These are phyloP conservation scores for Bellardia bayeri DNA, from an alignment of 2,888 invertebrate species.

Conservation along the genomic window DNA sequence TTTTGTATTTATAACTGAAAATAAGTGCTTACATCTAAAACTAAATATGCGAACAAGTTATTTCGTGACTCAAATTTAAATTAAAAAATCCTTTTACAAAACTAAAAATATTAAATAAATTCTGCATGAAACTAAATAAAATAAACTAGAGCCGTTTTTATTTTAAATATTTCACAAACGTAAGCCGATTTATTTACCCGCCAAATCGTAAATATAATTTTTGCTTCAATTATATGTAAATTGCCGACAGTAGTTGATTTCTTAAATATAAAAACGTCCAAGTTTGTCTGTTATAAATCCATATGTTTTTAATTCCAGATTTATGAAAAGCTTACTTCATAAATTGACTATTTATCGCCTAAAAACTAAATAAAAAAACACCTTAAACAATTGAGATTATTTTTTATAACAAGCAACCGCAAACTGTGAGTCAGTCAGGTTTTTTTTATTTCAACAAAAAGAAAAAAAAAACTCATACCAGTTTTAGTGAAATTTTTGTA, in stretches of 20 bases:
- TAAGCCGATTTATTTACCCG: background rate
- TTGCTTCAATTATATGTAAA: background rate
- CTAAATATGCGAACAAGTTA: too few relatives aligned
- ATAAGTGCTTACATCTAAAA: too few relatives aligned
- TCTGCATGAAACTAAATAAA: too few relatives aligned
- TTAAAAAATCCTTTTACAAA: too few relatives aligned
- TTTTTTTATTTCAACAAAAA: constrained; percentile 23
- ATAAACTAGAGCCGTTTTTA: too few relatives aligned
- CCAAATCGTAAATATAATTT: background rate
- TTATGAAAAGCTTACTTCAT: constrained; percentile 61
- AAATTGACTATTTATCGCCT: constrained; percentile 48
- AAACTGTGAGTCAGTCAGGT: constrained; percentile 55
- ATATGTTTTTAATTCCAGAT: constrained; percentile 22
- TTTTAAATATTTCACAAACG: background rate
- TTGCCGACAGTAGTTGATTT: background rate
- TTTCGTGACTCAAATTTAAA: too few relatives aligned
- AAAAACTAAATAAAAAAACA: constrained; percentile 31
- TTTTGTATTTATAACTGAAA: too few relatives aligned
- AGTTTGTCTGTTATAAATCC: background rate
- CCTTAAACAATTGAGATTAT: constrained; percentile 48
- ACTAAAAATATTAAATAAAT: too few relatives aligned
- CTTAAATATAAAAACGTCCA: background rate
- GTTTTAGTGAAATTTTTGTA: constrained; percentile 23
- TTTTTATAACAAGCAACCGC: constrained; percentile 39
- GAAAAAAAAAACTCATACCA: constrained; percentile 18